Evolutionary conservation across 2,888 invertebrate genomes (phyloP).

Genomic region (Holacanthella duospinosa): DNA sequence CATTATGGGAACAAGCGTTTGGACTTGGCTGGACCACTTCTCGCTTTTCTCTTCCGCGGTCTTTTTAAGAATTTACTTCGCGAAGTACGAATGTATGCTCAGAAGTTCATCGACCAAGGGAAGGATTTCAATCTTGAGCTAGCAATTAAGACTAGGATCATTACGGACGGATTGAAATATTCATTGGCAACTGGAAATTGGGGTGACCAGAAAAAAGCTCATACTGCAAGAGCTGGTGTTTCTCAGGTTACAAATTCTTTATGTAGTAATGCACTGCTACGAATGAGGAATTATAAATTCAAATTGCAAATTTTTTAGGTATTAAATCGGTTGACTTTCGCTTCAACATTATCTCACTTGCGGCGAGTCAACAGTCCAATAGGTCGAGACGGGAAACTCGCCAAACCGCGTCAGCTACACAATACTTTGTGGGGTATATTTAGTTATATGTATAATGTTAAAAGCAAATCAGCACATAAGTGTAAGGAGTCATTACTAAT

Average conservation of each 20-base stretch:
- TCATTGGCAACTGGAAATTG: constrained; percentile 99
- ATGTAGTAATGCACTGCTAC: neutral
- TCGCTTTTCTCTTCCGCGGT: constrained; percentile 94
- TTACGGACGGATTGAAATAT: constrained; percentile 94
- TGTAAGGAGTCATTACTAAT: neutral
- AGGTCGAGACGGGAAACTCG: constrained; percentile 96
- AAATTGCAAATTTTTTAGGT: constrained; percentile 52
- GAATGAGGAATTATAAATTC: neutral
- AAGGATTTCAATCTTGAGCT: constrained; percentile 97
- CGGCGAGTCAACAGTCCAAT: constrained; percentile 97
- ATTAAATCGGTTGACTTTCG: constrained; percentile 94
- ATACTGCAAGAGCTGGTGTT: constrained; percentile 93
- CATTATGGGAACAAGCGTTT: constrained; percentile 98
- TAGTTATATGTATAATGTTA: neutral
- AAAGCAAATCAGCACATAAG: neutral
- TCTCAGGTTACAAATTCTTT: constrained; percentile 64
- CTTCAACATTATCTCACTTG: constrained; percentile 95
- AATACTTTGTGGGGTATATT: constrained; percentile 98
- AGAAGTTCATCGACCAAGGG: constrained; percentile 96
- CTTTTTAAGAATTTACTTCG: constrained; percentile 92
- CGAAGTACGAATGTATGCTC: constrained; percentile 95
- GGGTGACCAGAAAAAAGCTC: constrained; percentile 99
- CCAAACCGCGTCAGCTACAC: constrained; percentile 96
- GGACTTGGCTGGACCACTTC: constrained; percentile 90
- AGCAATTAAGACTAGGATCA: constrained; percentile 92